Conservation (phyloP, 2,888 invertebrate genomes). For the Heliconius hortense region DNA sequence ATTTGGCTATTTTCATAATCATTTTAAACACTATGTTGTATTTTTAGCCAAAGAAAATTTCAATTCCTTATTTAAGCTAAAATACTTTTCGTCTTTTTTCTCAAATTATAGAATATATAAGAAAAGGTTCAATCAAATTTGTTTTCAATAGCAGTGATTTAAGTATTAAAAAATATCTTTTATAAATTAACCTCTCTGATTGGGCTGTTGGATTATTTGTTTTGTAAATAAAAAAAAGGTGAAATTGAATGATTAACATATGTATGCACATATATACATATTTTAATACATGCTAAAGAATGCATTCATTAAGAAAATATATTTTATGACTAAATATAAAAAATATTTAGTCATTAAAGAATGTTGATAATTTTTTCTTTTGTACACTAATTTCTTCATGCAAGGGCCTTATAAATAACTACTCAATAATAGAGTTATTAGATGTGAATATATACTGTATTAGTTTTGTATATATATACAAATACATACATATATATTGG, state of each 20-base stretch:
- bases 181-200: not conserved
- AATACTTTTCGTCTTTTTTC: not conserved
- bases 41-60: slow-evolving; percentile 7
- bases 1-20: not conserved
- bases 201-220: not conserved
- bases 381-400: not conserved
- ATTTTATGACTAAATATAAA: not conserved
- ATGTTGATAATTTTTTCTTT: not conserved
- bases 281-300: not conserved
- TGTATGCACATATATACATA: not conserved
- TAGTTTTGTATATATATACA: slow-evolving; percentile 1
- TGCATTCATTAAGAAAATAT: not conserved
- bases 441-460: slow-evolving; percentile 4
- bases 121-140: not conserved
- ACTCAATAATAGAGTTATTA: not conserved
- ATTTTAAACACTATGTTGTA: not conserved
- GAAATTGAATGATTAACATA: too few relatives aligned
- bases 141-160: not conserved
- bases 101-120: not conserved
- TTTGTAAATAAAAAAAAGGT: not conserved
- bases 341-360: not conserved
- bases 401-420: not conserved
- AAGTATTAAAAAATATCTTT: not conserved
- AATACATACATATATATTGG: too few relatives aligned
- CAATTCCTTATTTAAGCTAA: not conserved